Base-by-base conservation (phyloP, 2,888 invertebrate species). In the Lissocephala sabroskyi region DNA sequence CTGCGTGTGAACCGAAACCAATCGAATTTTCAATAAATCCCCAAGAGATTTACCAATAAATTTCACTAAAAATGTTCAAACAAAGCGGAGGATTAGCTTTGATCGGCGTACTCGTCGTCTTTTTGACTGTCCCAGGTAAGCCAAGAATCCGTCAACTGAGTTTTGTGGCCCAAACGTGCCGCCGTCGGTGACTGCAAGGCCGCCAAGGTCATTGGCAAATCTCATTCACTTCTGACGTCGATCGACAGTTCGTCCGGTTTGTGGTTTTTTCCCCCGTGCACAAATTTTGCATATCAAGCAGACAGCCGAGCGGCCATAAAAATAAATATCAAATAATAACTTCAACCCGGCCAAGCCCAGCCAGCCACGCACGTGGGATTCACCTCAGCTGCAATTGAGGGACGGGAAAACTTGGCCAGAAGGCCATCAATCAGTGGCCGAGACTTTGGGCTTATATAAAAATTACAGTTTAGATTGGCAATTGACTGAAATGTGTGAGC, bases 121-220 rank as follows among this genome's bases (percentile, higher is more conserved):
- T 68, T 47, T 17, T 67, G 47, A 45, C 50, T 39, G 44, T 62
- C 41, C 68, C 73, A 75, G 68, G 68, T 68, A 71, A 68, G 63
- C 30, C 30, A 35, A 14, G 23, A n/a, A n/a, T n/a, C n/a, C n/a
- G n/a, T n/a, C n/a, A n/a, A n/a, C n/a, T n/a, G n/a, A n/a, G n/a
- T n/a, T n/a, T n/a, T n/a, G n/a, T n/a, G n/a, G n/a, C n/a, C n/a
- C n/a, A n/a, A n/a, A n/a, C n/a, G n/a, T n/a, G n/a, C n/a, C n/a
- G n/a, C n/a, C n/a, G n/a, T n/a, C n/a, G n/a, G n/a, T n/a, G n/a
- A 45, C 37, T 45, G 30, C 11, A 19, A 39, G 5, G n/a, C 14
- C 1, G 7, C 33, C 6, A 11, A 33, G 13, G 33, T 35, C 33
- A 35, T 14, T 14, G 35, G 16, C 35, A 45, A 47, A 47, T 47